phyloP scores from a whole-genome alignment of 2,113 vertebrate genomes.

The Apodemus sylvaticus region DNA sequence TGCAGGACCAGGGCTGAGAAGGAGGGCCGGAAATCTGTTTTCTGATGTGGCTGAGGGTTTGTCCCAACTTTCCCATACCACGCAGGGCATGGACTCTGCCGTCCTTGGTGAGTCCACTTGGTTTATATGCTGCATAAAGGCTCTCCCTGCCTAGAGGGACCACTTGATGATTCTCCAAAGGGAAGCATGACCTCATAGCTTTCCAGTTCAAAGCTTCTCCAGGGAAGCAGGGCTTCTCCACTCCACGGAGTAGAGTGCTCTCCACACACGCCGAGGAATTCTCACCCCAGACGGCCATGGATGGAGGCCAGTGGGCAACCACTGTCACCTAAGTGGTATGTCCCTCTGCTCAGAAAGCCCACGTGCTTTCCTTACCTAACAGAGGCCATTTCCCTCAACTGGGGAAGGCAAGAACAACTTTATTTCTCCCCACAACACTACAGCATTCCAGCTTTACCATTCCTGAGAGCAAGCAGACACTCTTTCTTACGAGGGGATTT shows the following conservation, averaged over 20 bases:
- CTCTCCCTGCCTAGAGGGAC: not conserved
- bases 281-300: not conserved
- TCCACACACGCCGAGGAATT: not conserved
- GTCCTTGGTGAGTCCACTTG: not conserved
- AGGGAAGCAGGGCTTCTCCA: not conserved
- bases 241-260: not conserved
- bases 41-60: not conserved
- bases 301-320: rapidly evolving
- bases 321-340: not conserved
- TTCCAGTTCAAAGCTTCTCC: not conserved
- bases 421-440: not conserved
- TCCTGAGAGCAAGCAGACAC: not conserved
- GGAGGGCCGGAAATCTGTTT: rapidly evolving
- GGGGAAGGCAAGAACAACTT: not conserved
- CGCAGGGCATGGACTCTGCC: not conserved
- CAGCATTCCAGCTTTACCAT: no score
- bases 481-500: not conserved
- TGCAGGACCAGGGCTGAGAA: rapidly evolving
- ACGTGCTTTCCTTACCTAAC: not conserved
- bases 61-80: not conserved
- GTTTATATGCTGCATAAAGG: not conserved
- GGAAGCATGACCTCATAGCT: not conserved
- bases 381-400: not conserved
- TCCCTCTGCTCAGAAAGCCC: not conserved
- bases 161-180: not conserved